Conservation (phyloP, 2,888 invertebrate genomes). For the Eupeodes latifasciatus region DNA sequence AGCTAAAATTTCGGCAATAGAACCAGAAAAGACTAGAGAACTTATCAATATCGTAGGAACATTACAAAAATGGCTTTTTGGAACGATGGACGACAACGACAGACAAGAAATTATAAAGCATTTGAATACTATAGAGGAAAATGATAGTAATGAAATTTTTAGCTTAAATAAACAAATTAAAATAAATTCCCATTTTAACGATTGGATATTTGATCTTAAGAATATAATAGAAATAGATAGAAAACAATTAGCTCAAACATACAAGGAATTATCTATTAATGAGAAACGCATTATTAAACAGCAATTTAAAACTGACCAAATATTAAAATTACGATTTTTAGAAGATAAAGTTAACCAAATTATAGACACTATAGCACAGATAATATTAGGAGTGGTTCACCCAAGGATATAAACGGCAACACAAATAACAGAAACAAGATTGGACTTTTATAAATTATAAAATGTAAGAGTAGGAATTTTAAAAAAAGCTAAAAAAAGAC, state of each 20-base stretch:
- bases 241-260: conserved; percentile 6
- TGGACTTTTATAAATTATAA: conserved; percentile 15
- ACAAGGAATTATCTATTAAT: conserved; percentile 18
- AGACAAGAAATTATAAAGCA: background rate
- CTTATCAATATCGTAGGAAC: background rate
- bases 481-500: conserved; percentile 5
- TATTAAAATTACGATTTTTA: conserved; percentile 27
- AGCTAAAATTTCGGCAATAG: too few relatives aligned
- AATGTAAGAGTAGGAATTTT: conserved; percentile 9
- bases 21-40: background rate
- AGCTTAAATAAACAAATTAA: background rate
- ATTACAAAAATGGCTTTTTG: too few relatives aligned
- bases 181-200: background rate
- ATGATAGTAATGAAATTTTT: background rate
- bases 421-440: conserved; percentile 17
- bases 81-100: too few relatives aligned
- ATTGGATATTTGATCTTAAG: background rate
- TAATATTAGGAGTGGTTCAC: conserved; percentile 21
- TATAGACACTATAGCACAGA: conserved; percentile 5
- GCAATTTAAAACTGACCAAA: conserved; percentile 27
- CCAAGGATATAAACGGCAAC: conserved; percentile 20
- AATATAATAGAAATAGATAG: conserved; percentile 26
- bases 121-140: background rate
- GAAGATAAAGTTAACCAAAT: conserved; percentile 22
- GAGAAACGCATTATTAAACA: conserved; percentile 22